Base-by-base conservation (phyloP, 2,113 vertebrate species). In the Oxyura jamaicensis region DNA sequence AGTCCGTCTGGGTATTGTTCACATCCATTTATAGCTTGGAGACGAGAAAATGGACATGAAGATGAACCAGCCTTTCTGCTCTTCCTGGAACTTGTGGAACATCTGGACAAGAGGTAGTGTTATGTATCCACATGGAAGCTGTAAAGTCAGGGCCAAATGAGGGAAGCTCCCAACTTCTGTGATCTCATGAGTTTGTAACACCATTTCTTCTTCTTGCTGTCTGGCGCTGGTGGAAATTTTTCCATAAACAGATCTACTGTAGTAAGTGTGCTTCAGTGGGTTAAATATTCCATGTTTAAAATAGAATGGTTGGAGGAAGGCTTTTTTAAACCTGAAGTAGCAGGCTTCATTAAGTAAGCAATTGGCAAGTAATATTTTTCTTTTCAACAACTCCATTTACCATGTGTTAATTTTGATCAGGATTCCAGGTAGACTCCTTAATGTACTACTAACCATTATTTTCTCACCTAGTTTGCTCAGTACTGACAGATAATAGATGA, bases 401-500 rank as follows among this genome's bases (percentile, higher is more conserved):
- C 63, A 83, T 10, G 10, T 89, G 63, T 88, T 96, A 96, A 71
- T 97, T 97, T 96, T 94, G 88, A 77, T 94, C 68, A 55, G 44
- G 73, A 91, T 97, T 86, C 88, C 28, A 66, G 86, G 71, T 93
- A 83, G 85, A 83, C 62, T 89, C 53, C 73, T 94, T 96, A 96
- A 97, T 97, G 81, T 80, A 73, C 93, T 92, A 89, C 90, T 96
- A 96, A 68, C 46, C 73, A 84, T 96, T 96, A 96, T 97, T 97
- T 97, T 97, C 97, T 97, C 96, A 97, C 95, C 95, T 96, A 87
- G 97, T 95, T 97, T 97, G 88, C 75, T 95, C 94, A 53, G 66
- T 35, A 83, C 94, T 82, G 77, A 91, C 97, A 96, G 97, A 90
- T 95, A 97, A 96, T 95, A 96, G 96, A 97, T 97, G 97, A 98